phyloP scores from a whole-genome alignment of 2,113 vertebrate genomes.

The Erpornis zantholeuca region DNA sequence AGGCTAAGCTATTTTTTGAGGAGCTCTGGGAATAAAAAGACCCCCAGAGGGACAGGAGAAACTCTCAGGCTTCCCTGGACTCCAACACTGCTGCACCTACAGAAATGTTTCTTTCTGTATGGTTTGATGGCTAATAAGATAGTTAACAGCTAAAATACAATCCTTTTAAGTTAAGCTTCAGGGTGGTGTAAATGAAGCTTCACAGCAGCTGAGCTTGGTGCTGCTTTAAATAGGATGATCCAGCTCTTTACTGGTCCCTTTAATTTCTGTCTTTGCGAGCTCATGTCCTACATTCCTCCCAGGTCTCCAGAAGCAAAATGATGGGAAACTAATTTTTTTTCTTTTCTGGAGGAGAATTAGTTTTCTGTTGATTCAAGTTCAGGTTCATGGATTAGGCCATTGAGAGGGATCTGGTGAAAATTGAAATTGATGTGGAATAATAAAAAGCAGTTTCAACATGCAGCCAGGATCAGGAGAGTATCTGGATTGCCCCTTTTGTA shows the following conservation, averaged over 20 bases:
- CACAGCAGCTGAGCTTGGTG: not conserved
- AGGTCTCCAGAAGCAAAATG: not conserved
- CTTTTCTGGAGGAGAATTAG: not conserved
- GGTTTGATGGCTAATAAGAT: not conserved
- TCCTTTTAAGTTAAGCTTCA: not conserved
- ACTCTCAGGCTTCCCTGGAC: too few relatives aligned
- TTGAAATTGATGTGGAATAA: too few relatives aligned
- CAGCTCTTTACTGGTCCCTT: not conserved
- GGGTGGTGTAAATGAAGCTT: not conserved
- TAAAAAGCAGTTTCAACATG: not conserved
- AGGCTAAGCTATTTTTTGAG: too few relatives aligned
- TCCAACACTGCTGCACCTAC: too few relatives aligned
- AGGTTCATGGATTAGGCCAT: not conserved
- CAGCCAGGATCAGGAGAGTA: not conserved
- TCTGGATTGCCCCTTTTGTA: not conserved
- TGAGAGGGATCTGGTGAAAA: not conserved
- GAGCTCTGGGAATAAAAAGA: too few relatives aligned
- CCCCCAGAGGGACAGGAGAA: too few relatives aligned
- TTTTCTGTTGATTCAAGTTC: not conserved
- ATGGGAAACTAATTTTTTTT: not conserved
- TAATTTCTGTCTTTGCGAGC: not conserved
- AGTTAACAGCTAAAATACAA: not conserved
- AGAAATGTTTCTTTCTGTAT: not conserved
- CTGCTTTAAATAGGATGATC: not conserved
- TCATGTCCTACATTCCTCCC: not conserved